phyloP scores from a whole-genome alignment of 1,140 invertebrate species.

The Diabrotica undecimpunctata region DNA sequence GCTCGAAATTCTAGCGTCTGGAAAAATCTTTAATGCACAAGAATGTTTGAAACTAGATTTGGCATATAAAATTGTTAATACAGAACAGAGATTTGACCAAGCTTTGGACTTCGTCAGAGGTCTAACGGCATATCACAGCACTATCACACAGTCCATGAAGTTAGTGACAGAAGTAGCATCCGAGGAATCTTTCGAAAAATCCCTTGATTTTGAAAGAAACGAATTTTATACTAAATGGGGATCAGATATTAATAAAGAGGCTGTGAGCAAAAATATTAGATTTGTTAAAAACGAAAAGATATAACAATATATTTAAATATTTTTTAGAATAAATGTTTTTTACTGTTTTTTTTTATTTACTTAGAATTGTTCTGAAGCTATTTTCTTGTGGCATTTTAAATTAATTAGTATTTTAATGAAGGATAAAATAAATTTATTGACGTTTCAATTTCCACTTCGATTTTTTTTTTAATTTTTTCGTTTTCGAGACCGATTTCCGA shows the following conservation, averaged over 20 bases:
- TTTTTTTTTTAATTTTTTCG: no score
- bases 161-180: background rate
- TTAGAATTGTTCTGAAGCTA: no score
- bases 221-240: slow-evolving; percentile 15
- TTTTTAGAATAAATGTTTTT: no score
- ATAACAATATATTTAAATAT: background rate
- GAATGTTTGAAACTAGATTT: slow-evolving; percentile 14
- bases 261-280: slow-evolving; percentile 11
- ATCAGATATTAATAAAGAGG: slow-evolving; percentile 12
- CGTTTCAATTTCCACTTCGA: no score
- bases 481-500: no score
- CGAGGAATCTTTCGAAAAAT: slow-evolving; percentile 1
- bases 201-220: slow-evolving; percentile 5
- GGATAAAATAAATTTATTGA: no score
- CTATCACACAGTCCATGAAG: slow-evolving; percentile 7
- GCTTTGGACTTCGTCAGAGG: slow-evolving; percentile 11
- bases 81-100: slow-evolving; percentile 3
- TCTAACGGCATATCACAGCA: background rate
- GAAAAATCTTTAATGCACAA: slow-evolving; percentile 13
- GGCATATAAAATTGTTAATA: slow-evolving; percentile 8
- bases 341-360: no score
- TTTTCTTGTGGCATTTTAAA: no score
- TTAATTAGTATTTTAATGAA: no score
- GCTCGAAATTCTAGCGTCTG: slow-evolving; percentile 6
- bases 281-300: slow-evolving; percentile 3